Evolutionary conservation across 2,888 invertebrate genomes (phyloP).

Genomic region (Itoplectis maculator): DNA sequence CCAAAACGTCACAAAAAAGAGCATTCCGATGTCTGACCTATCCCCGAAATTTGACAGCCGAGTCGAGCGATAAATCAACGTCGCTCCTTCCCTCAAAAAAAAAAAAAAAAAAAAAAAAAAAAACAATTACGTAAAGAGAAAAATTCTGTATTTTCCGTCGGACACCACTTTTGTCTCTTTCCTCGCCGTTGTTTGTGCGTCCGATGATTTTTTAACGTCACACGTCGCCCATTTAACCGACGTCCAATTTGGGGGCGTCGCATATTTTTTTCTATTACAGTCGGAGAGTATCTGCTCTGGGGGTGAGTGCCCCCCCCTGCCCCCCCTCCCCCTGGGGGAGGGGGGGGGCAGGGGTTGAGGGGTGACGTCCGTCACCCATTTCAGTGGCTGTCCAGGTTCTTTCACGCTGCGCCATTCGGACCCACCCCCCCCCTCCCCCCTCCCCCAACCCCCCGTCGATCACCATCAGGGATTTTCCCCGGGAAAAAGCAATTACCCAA

Average conservation of each 20-base stretch:
- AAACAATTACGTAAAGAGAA: conserved; percentile 20
- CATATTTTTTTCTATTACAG: conserved; percentile 70
- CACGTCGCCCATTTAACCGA: conserved; percentile 71
- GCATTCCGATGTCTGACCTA: conserved; percentile 2
- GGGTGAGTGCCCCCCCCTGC: too few relatives aligned
- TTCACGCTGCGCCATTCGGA: conserved; percentile 27
- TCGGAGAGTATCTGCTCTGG: conserved; percentile 19
- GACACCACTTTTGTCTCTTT: conserved; percentile 14
- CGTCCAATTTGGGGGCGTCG: conserved; percentile 72
- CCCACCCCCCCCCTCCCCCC: conserved; percentile 62
- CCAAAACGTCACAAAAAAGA: background rate
- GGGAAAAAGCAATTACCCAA: conserved; percentile 73
- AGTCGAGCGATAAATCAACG: conserved; percentile 14
- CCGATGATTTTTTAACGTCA: conserved; percentile 72
- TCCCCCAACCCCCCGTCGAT: conserved; percentile 67
- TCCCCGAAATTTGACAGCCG: conserved; percentile 11
- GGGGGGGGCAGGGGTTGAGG: background rate
- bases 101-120: conserved; percentile 7
- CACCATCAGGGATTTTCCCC: conserved; percentile 65
- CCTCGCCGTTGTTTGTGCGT: conserved; percentile 52
- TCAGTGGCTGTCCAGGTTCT: conserved; percentile 53
- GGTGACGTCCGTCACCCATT: conserved; percentile 53
- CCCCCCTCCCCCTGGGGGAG: too few relatives aligned
- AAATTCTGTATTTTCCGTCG: too few relatives aligned
- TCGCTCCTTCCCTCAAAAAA: conserved; percentile 19